Percentiles rank a stretch among this genome's conserved stretches.
These are phyloP conservation scores for Eupithecia inturbata DNA, from an alignment of 2,888 invertebrate genomes.

Conservation along the genomic window DNA sequence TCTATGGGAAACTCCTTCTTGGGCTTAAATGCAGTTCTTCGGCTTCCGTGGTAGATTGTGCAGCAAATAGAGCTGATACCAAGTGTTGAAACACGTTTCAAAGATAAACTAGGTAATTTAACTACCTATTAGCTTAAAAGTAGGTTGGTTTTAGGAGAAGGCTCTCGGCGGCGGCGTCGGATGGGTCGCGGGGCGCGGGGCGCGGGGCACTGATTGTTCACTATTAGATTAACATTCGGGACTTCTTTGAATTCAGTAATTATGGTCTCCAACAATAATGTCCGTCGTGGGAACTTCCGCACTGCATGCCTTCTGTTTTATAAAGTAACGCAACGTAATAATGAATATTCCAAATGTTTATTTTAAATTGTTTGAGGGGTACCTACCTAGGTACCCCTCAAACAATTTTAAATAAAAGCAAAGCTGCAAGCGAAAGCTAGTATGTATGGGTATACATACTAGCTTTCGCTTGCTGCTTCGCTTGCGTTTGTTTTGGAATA, in stretches of 20 bases:
- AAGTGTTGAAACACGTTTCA: not conserved
- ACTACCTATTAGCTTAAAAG: too few species aligned
- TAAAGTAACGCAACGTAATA: too few species aligned
- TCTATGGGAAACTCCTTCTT: not conserved
- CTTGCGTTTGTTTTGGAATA: too few species aligned
- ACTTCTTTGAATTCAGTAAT: conserved; percentile 32
- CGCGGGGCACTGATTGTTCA: too few species aligned
- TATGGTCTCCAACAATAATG: conserved; percentile 3
- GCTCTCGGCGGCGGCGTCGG: not conserved
- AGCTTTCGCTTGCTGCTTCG: too few species aligned
- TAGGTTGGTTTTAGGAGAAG: not conserved
- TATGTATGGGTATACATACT: too few species aligned
- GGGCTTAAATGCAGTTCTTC: not conserved
- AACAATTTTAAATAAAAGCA: too few species aligned
- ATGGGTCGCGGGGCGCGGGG: not conserved
- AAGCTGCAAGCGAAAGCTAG: too few species aligned
- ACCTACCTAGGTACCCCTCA: too few species aligned
- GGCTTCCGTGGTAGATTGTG: not conserved
- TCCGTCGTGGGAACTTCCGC: conserved; percentile 38
- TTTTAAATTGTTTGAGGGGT: too few species aligned
- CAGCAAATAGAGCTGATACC: not conserved
- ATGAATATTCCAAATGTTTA: too few species aligned
- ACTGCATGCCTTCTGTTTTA: not conserved
- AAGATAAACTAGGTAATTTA: not conserved
- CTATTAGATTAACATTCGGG: conserved; percentile 29